Evolutionary conservation across 1,140 invertebrate species (phyloP).

Genomic region (Gonatopus flavifemur): DNA sequence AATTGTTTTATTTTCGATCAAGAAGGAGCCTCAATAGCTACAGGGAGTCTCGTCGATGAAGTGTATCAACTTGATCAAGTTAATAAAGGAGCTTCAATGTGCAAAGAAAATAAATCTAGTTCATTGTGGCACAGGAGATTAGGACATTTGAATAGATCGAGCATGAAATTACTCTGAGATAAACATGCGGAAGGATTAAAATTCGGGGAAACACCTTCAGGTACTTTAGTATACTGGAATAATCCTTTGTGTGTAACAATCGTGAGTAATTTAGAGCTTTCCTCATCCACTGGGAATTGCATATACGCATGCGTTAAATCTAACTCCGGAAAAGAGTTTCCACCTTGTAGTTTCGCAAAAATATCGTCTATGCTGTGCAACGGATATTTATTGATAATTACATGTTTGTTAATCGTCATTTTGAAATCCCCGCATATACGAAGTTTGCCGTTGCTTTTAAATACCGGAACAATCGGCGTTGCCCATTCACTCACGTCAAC

Average conservation of each 20-base stretch:
- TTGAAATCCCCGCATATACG: slow-evolving; percentile 11
- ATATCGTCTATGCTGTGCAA: slow-evolving; percentile 1
- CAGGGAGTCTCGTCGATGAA: slow-evolving; percentile 1
- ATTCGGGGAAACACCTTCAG: slow-evolving; percentile 45
- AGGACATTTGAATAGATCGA: slow-evolving; percentile 7
- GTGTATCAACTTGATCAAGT: slow-evolving; percentile 13
- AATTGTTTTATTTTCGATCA: slow-evolving; percentile 2
- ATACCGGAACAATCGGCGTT: slow-evolving; percentile 23
- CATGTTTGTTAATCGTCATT: slow-evolving; percentile 1
- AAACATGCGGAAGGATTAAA: not conserved
- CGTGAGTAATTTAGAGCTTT: not conserved
- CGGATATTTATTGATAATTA: slow-evolving; percentile 11
- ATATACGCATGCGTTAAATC: slow-evolving; percentile 9
- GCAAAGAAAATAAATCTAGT: too few relatives aligned
- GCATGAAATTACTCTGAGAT: not conserved
- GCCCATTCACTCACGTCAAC: slow-evolving; percentile 23
- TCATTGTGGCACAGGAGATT: slow-evolving; percentile 19
- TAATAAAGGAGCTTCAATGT: too few relatives aligned
- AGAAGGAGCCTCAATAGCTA: slow-evolving; percentile 1
- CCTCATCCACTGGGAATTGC: slow-evolving; percentile 7
- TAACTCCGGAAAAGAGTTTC: slow-evolving; percentile 1
- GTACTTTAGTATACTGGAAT: slow-evolving; percentile 38
- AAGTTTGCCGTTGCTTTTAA: slow-evolving; percentile 24
- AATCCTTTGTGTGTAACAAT: slow-evolving; percentile 29
- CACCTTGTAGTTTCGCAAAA: not conserved